Conservation (phyloP, 1,140 invertebrate genomes). For the Ooceraea biroi region DNA sequence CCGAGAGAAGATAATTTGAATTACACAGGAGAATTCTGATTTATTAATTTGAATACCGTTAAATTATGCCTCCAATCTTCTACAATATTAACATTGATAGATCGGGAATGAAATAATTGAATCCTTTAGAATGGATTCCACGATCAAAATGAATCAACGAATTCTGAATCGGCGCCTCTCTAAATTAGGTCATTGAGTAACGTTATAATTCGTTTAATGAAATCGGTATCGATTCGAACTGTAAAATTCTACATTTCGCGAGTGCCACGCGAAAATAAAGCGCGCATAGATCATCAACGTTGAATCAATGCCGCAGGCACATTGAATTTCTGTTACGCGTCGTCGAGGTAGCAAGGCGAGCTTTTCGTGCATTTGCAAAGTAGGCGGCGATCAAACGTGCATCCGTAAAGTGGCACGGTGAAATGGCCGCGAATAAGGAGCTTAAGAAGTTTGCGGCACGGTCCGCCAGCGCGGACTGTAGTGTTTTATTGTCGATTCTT, state of each 20-base stretch:
- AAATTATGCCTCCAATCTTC: neutral
- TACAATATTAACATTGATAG: neutral
- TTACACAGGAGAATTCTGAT: neutral
- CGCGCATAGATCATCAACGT: neutral
- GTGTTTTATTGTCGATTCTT: conserved; percentile 44
- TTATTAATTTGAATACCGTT: conserved; percentile 27
- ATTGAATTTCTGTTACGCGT: neutral
- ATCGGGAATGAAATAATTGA: conserved; percentile 4
- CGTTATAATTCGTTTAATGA: neutral
- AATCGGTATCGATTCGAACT: neutral
- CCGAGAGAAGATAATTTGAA: conserved; percentile 2
- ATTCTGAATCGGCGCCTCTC: neutral
- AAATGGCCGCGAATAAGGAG: conserved; percentile 37
- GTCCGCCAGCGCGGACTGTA: neutral
- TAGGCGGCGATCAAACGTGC: neutral
- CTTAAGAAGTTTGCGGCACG: conserved; percentile 44
- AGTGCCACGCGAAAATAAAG: neutral
- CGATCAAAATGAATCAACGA: conserved; percentile 11
- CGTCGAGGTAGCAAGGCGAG: neutral
- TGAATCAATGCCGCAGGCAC: neutral
- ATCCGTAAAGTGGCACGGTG: conserved; percentile 3
- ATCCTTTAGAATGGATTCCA: neutral
- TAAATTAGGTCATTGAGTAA: conserved; percentile 22
- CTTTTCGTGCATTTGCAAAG: conserved; percentile 21
- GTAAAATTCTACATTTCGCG: neutral